Evolutionary conservation across 2,888 invertebrate species (phyloP), one percentile per base, ranked within the genome.

Genomic region (Melipona beecheii): DNA sequence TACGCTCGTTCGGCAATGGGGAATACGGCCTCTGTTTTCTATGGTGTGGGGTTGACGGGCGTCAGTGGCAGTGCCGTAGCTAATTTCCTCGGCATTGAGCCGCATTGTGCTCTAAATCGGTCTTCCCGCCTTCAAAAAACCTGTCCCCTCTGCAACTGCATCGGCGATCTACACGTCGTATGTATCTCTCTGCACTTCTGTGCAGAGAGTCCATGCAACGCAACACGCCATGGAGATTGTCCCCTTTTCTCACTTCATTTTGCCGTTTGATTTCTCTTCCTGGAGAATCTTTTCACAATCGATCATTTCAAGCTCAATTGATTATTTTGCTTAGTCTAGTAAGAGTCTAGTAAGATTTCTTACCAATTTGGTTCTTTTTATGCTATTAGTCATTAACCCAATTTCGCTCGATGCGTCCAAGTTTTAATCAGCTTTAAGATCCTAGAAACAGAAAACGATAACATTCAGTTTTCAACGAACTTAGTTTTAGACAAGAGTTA

Each of bases 81-180:
- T 94, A 94, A 94, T 94, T 94, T 93, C 91, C 93, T 89, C 93
- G 91, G 92, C 92, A 93, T 93, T 93, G 93, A 93, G 88, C 86
- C 89, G 93, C 92, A 93, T 94, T 94, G 94, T 94, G 90, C 91
- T 93, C 92, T 89, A 93, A 93, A 94, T 93, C 93, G 92, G 87
- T 87, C 91, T 90, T 91, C 89, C 86, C 90, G 86, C 90, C 88
- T 87, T 82, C 82, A 75, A 52, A 78, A 43, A 85, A 87, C 60
- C 74, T 77, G 83, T 77, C 84, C 79, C 75, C 65, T 52, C 73
- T 54, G 58, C 74, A 66, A 77, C 66, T 80, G 71, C 78, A 75
- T 68, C 73, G 76, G 72, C 64, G 58, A 84, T 75, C 84, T 74
- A 80, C 81, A 76, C 79, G 43, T 43, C 43, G 43, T 9, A 43